Percentiles rank a stretch among this genome's conserved stretches.
Conservation (phyloP, 2,888 invertebrate species). For the Petrolisthes cinctipes region DNA sequence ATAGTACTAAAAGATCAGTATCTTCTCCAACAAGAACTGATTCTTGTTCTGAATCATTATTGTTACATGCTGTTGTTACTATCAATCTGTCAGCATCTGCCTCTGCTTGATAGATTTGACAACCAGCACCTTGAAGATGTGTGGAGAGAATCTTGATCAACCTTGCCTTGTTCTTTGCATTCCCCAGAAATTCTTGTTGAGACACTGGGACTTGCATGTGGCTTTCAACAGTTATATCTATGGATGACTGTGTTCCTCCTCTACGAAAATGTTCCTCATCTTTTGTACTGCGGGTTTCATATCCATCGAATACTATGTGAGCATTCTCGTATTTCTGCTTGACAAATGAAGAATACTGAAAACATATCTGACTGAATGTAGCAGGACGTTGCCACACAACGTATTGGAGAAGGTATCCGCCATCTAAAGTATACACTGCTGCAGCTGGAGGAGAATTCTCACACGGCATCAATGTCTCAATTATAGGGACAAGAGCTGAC, state of each 20-base stretch:
- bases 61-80: constrained; percentile 24
- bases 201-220: constrained; percentile 25
- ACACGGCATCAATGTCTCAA: constrained; percentile 24
- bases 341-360: no score
- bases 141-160: constrained; percentile 31
- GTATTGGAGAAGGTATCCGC: constrained; percentile 23
- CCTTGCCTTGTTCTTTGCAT: constrained; percentile 19
- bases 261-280: constrained; percentile 34
- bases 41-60: constrained; percentile 16
- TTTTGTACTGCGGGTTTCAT: constrained; percentile 20
- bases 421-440: constrained; percentile 27
- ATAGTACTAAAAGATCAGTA: constrained; percentile 10
- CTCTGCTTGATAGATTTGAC: constrained; percentile 32
- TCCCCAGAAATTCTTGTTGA: constrained; percentile 32
- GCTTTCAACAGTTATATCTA: constrained; percentile 18
- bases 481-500: constrained; percentile 16
- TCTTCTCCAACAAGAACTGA: constrained; percentile 34
- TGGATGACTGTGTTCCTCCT: constrained; percentile 32
- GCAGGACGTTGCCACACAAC: constrained; percentile 41
- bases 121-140: constrained; percentile 36
- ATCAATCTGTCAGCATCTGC: constrained; percentile 30
- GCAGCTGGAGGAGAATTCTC: constrained; percentile 31
- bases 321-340: no score
- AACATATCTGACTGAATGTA: constrained; percentile 36
- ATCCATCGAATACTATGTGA: constrained; percentile 29